Evolutionary conservation across 2,888 invertebrate species (phyloP).

Genomic region (Troides aeacus): DNA sequence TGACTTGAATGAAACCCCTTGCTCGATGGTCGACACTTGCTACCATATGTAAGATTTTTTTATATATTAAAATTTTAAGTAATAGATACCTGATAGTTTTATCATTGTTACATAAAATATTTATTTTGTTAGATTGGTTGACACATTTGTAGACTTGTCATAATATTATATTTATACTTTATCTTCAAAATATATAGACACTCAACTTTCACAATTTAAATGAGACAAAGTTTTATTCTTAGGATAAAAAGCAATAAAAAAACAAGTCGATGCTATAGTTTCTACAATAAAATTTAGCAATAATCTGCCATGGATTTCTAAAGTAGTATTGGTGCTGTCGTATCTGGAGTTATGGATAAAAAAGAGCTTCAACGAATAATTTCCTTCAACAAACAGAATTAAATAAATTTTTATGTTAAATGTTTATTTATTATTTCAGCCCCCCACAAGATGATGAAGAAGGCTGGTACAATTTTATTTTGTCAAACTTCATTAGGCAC

Average conservation of each 20-base stretch:
- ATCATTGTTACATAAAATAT: no score
- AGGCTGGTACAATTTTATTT: constrained; percentile 78
- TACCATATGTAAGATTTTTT: constrained; percentile 60
- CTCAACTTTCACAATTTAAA: no score
- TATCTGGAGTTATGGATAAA: neutral
- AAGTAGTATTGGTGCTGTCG: no score
- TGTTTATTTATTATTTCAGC: constrained; percentile 5
- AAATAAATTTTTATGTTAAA: neutral
- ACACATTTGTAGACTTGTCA: no score
- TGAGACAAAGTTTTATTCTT: no score
- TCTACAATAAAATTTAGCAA: no score
- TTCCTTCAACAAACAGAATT: neutral
- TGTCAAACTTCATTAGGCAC: constrained; percentile 82
- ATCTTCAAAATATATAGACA: no score
- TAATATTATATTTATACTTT: no score
- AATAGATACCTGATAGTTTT: neutral
- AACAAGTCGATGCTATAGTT: no score
- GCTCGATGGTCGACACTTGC: constrained; percentile 81
- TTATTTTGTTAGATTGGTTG: no score
- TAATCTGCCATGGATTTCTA: no score
- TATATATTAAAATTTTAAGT: neutral
- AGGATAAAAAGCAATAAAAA: no score
- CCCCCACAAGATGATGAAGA: constrained; percentile 53
- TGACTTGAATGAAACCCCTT: constrained; percentile 67
- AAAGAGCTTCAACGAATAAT: neutral